Conservation (phyloP, 2,888 invertebrate species). For the Archips xylosteana region DNA sequence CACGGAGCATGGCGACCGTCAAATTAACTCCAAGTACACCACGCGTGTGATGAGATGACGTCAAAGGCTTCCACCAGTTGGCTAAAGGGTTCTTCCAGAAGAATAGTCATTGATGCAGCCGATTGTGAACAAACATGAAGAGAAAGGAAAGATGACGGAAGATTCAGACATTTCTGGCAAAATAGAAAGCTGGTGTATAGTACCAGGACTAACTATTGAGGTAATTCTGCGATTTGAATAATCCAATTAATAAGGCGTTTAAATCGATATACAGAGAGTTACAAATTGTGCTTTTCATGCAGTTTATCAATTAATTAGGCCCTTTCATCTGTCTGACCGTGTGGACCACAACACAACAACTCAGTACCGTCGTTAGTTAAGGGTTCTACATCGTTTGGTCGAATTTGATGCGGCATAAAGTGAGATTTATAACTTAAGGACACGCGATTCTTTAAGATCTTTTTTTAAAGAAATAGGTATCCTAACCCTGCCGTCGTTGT, state of each 20-base stretch:
- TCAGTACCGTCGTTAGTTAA: not conserved
- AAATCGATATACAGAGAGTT: not conserved
- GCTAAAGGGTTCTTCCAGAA: not conserved
- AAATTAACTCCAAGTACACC: conserved; percentile 75
- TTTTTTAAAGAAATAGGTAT: too few relatives aligned
- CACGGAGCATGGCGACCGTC: conserved; percentile 79
- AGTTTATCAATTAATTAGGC: conserved; percentile 7
- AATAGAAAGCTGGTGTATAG: too few relatives aligned
- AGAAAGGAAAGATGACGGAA: not conserved
- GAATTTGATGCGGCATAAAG: too few relatives aligned
- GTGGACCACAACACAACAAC: not conserved
- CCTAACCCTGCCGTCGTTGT: too few relatives aligned
- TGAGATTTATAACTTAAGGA: too few relatives aligned
- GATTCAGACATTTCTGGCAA: not conserved
- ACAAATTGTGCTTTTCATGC: not conserved
- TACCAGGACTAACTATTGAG: too few relatives aligned
- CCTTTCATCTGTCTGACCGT: conserved; percentile 10
- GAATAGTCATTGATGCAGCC: not conserved
- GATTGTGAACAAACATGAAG: not conserved
- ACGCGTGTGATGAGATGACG: conserved; percentile 46
- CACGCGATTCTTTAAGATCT: too few relatives aligned
- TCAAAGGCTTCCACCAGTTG: not conserved
- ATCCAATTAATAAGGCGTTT: not conserved
- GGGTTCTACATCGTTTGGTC: too few relatives aligned
- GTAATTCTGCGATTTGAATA: not conserved